phyloP scores from a whole-genome alignment of 2,113 vertebrate genomes.

The Benitochromis conjunctus region DNA sequence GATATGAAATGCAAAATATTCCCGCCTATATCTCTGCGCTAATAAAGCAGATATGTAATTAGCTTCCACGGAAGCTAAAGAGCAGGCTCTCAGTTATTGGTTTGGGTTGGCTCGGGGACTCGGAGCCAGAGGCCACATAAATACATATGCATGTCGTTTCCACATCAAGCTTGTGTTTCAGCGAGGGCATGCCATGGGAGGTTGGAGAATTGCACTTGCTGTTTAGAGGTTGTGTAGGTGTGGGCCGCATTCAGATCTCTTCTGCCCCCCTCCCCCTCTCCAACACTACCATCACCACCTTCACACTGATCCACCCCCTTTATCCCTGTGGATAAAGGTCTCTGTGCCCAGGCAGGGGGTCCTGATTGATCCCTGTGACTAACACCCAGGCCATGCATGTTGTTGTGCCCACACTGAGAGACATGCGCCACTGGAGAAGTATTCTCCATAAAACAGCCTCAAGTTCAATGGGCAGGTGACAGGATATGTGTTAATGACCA shows the following conservation, averaged over 20 bases:
- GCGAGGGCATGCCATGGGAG: constrained; percentile 58
- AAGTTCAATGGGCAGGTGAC: not conserved
- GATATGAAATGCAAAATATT: constrained; percentile 64
- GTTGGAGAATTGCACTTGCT: constrained; percentile 33
- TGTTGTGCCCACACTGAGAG: constrained; percentile 26
- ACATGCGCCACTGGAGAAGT: constrained; percentile 9
- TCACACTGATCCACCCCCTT: not conserved
- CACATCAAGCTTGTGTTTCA: constrained; percentile 61
- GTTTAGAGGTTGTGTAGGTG: constrained; percentile 36
- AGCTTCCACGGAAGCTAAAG: constrained; percentile 55
- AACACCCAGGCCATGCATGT: constrained; percentile 22
- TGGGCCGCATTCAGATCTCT: constrained; percentile 12
- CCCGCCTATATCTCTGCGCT: constrained; percentile 36
- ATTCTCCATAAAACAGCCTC: not conserved
- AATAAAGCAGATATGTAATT: constrained; percentile 69
- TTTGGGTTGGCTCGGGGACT: constrained; percentile 54
- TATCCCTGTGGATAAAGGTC: constrained; percentile 41
- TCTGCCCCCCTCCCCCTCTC: not conserved
- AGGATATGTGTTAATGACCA: constrained; percentile 15
- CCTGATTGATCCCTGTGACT: constrained; percentile 50
- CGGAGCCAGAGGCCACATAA: constrained; percentile 49
- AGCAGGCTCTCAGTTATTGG: constrained; percentile 61
- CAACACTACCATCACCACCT: not conserved
- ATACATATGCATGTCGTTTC: constrained; percentile 71
- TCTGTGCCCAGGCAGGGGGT: constrained; percentile 37